Evolutionary conservation across 2,888 invertebrate genomes (phyloP).

Genomic region (Apoda limacodes): DNA sequence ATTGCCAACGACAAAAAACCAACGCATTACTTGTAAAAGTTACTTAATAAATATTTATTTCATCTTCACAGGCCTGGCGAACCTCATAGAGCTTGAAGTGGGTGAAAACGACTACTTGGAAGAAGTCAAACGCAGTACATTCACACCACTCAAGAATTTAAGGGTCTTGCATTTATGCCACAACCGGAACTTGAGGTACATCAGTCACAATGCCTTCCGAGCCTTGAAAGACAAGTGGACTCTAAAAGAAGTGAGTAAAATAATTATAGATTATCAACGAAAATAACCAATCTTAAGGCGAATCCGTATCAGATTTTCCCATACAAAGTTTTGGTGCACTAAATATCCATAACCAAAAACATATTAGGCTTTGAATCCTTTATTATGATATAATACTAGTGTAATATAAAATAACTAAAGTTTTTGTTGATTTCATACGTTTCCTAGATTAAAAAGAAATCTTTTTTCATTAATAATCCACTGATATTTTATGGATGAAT

Average conservation of each 20-base stretch:
- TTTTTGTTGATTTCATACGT: no score
- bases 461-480: no score
- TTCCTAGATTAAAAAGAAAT: no score
- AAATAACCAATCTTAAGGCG: no score
- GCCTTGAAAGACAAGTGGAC: conserved; percentile 59
- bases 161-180: conserved; percentile 58
- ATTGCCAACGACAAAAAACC: not conserved
- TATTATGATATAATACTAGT: no score
- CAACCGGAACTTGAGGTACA: conserved; percentile 62
- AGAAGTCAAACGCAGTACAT: conserved; percentile 65
- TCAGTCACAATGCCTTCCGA: conserved; percentile 72
- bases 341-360: no score
- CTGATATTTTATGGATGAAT: no score
- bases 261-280: no score
- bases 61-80: conserved; percentile 55
- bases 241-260: conserved; percentile 59
- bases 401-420: no score
- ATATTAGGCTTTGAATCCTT: no score
- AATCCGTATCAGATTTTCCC: no score
- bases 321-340: no score
- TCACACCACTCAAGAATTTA: conserved; percentile 56
- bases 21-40: not conserved
- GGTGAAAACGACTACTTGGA: conserved; percentile 68
- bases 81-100: conserved; percentile 69
- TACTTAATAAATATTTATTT: not conserved